Conservation (phyloP, 2,113 vertebrate species). For the Syngnathus typhle region DNA sequence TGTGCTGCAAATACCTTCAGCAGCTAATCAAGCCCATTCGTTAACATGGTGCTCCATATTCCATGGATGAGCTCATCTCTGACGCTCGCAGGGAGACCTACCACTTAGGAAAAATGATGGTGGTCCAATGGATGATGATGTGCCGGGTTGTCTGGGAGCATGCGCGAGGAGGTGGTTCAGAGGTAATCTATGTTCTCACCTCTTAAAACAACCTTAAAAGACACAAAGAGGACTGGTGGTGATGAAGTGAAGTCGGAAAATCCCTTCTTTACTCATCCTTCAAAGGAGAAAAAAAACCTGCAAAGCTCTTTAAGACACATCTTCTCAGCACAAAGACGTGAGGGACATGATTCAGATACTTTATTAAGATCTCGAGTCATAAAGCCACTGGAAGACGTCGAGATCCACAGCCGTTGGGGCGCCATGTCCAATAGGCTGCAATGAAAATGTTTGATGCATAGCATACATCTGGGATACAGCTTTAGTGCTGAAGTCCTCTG, state of each 20-base stretch:
- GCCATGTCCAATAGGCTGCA: slow-evolving; percentile 37
- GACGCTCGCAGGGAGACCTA: not conserved
- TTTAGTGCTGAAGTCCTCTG: slow-evolving; percentile 30
- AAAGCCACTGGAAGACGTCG: slow-evolving; percentile 56
- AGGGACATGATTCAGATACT: slow-evolving; percentile 63
- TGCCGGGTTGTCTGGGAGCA: slow-evolving; percentile 31
- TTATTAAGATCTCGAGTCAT: slow-evolving; percentile 65
- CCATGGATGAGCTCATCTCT: slow-evolving; percentile 32
- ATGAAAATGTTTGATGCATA: slow-evolving; percentile 47
- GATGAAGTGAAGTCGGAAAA: slow-evolving; percentile 56
- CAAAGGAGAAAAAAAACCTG: slow-evolving; percentile 52
- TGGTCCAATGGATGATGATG: slow-evolving; percentile 45
- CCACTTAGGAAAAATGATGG: slow-evolving; percentile 25
- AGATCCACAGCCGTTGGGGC: slow-evolving; percentile 43
- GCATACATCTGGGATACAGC: slow-evolving; percentile 52
- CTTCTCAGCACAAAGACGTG: slow-evolving; percentile 21
- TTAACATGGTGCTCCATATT: slow-evolving; percentile 22
- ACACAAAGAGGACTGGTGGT: slow-evolving; percentile 37
- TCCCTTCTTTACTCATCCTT: slow-evolving; percentile 46
- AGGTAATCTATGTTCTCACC: slow-evolving; percentile 53
- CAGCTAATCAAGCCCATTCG: slow-evolving; percentile 15
- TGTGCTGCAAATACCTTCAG: slow-evolving; percentile 4
- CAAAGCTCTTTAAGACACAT: slow-evolving; percentile 58
- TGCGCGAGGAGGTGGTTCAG: slow-evolving; percentile 30
- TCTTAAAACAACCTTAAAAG: slow-evolving; percentile 47